Evolutionary conservation across 2,113 vertebrate species (phyloP).

Genomic region (Butorides virescens): DNA sequence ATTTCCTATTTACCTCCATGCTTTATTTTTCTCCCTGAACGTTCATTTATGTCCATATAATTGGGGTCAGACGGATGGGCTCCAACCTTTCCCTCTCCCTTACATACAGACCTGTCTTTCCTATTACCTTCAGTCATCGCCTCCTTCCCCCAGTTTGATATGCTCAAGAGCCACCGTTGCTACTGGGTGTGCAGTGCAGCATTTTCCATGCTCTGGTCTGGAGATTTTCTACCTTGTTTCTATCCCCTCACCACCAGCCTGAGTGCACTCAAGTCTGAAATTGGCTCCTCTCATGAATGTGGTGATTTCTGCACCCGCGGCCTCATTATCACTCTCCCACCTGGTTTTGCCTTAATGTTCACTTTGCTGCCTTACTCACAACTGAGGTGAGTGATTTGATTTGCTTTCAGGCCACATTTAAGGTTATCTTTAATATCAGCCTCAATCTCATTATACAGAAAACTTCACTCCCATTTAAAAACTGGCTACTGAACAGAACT

Average conservation of each 20-base stretch:
- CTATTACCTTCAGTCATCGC: background rate
- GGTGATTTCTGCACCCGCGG: background rate
- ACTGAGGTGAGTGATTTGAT: background rate
- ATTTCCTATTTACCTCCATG: background rate
- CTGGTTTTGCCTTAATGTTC: slow-evolving; percentile 1
- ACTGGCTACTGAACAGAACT: background rate
- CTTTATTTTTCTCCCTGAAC: background rate
- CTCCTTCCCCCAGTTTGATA: background rate
- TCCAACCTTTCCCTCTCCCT: background rate
- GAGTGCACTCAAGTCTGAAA: slow-evolving; percentile 44
- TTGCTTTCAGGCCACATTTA: slow-evolving; percentile 10
- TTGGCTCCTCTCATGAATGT: slow-evolving; percentile 17
- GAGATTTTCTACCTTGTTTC: slow-evolving; percentile 12
- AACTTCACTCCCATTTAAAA: background rate
- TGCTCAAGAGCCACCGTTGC: background rate
- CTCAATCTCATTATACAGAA: background rate
- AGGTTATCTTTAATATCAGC: background rate
- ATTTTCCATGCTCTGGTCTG: background rate
- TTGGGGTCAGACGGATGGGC: background rate
- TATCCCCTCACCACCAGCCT: background rate
- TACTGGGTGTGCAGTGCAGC: background rate
- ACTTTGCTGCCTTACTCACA: background rate
- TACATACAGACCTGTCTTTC: background rate
- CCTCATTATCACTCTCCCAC: background rate
- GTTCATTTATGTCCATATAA: background rate